These are phyloP conservation scores for Pygmarrhopalites habei DNA, from an alignment of 1,140 invertebrate species.

Conservation along the genomic window DNA sequence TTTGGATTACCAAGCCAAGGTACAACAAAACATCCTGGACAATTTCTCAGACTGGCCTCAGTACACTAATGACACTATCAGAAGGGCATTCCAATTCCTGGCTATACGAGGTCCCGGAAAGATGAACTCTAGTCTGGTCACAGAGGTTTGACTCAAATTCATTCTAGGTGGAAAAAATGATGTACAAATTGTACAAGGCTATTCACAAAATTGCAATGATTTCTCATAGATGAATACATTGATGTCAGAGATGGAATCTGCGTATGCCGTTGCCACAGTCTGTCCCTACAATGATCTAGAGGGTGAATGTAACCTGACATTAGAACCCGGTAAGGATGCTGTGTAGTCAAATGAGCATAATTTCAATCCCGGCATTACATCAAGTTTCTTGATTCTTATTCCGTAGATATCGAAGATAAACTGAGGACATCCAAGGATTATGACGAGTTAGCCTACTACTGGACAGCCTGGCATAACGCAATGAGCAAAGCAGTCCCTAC, in stretches of 20 bases:
- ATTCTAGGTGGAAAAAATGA: not conserved
- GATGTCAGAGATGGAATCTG: conserved; percentile 21
- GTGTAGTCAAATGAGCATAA: not conserved
- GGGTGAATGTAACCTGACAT: conserved; percentile 15
- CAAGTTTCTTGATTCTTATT: not conserved
- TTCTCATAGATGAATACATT: conserved; percentile 23
- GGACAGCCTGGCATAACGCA: conserved; percentile 50
- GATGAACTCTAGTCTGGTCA: not conserved
- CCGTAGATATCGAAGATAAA: conserved; percentile 42
- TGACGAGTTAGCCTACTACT: conserved; percentile 52
- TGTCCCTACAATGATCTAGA: conserved; percentile 31
- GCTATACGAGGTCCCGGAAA: conserved; percentile 10
- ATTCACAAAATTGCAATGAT: no score
- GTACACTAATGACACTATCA: conserved; percentile 6
- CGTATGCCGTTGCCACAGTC: conserved; percentile 28
- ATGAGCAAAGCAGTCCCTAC: conserved; percentile 8
- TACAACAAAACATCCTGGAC: conserved; percentile 24
- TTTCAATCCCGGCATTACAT: no score
- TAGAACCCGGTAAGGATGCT: conserved; percentile 5
- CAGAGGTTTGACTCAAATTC: not conserved
- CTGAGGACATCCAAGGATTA: conserved; percentile 44
- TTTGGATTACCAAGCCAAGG: conserved; percentile 21
- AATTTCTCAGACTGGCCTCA: conserved; percentile 26
- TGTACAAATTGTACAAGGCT: not conserved
- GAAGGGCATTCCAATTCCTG: conserved; percentile 20